Base-by-base conservation (phyloP, 2,888 invertebrate species). In the Leptinotarsa rubiginosa region DNA sequence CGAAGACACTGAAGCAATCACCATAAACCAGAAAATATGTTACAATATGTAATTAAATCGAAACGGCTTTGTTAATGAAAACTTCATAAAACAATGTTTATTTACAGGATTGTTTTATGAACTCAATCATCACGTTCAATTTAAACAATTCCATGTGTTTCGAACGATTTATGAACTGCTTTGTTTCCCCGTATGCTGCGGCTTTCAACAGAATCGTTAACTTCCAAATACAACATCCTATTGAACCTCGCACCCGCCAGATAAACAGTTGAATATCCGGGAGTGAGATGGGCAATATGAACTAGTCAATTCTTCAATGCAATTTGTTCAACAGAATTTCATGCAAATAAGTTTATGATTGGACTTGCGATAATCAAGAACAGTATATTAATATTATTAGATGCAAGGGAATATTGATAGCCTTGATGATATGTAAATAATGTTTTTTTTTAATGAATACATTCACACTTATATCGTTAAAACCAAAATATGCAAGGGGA, bases 81-180 rank as follows among this genome's bases (percentile, higher is more conserved):
- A 78, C 80, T 80, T 80, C 78, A 82, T 82, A 82, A 83, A 83
- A 77, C 77, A 72, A 73, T 83, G 83, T 83, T 83, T 83, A 82
- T 82, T 82, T 82, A 81, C 79, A 74, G 79, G 80, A 77, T 75
- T 73, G 80, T 82, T 83, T 82, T 82, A 83, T 81, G 81, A 81
- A 83, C 81, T 83, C 83, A 80, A 81, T 83, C 83, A 82, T 80
- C 83, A 80, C 80, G 72, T 78, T 69, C 74, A 83, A 81, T 76
- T 82, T 81, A 83, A 83, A 83, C 83, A 83, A 82, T 83, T 82
- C 81, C 83, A 82, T 81, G 78, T 83, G 83, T 81, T 82, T 74
- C 75, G 77, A 76, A 77, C 78, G 78, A 81, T 82, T 83, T 83
- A 83, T 83, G 80, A 81, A 80, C 82, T 81, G 82, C 83, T 83